Evolutionary conservation across 2,797 vertebrate species (phyloP).

Genomic region (Coracias cyanogaster): DNA sequence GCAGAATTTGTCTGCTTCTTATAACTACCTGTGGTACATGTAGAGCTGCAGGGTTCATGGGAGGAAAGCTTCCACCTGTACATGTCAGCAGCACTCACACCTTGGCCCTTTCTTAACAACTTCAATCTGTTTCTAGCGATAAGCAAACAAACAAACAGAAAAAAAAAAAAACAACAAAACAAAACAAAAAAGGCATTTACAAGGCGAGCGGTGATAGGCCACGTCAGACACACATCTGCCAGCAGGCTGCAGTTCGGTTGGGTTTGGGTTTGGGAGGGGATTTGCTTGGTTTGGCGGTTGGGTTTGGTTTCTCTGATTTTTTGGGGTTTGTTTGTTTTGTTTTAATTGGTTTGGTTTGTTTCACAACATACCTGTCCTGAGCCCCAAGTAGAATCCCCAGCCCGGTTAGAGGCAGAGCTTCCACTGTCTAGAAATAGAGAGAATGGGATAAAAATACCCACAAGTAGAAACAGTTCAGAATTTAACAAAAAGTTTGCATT

Average conservation of each 20-base stretch:
- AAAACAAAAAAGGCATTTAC: constrained; percentile 41
- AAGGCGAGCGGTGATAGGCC: constrained; percentile 44
- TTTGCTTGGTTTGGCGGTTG: constrained; percentile 43
- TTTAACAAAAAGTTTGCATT: constrained; percentile 46
- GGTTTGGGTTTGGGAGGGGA: constrained; percentile 44
- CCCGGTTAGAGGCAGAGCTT: constrained; percentile 73
- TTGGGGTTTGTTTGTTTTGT: constrained; percentile 39
- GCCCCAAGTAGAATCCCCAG: constrained; percentile 76
- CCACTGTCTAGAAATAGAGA: constrained; percentile 79
- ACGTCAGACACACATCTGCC: neutral
- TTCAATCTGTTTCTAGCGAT: constrained; percentile 88
- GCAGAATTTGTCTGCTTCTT: constrained; percentile 57
- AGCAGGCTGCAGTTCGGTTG: constrained; percentile 23
- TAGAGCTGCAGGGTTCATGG: constrained; percentile 97
- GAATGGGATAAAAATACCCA: constrained; percentile 76
- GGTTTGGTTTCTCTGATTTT: constrained; percentile 46
- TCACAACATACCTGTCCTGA: constrained; percentile 76
- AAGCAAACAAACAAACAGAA: neutral
- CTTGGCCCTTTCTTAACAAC: constrained; percentile 89
- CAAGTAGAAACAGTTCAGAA: constrained; percentile 59
- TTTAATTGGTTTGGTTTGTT: constrained; percentile 33
- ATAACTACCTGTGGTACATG: constrained; percentile 92
- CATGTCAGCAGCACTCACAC: constrained; percentile 95
- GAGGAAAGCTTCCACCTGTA: constrained; percentile 98
- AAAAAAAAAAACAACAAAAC: neutral